Evolutionary conservation across 1,140 invertebrate genomes (phyloP).

Genomic region (Drosophila rhopaloa): DNA sequence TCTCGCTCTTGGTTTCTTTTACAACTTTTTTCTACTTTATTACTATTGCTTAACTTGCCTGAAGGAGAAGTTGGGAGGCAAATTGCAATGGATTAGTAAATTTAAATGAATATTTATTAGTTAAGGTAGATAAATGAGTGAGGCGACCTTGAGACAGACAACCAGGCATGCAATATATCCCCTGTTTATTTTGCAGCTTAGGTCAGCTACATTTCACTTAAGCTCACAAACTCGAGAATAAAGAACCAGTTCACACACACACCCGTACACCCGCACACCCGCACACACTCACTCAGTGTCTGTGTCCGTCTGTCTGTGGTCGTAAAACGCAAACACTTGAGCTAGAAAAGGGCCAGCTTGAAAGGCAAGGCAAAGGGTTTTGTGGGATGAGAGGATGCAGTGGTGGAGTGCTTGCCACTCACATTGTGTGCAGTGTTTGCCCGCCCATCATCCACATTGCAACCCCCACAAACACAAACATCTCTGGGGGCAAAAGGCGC

Average conservation of each 20-base stretch:
- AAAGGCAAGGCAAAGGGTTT: slow-evolving; percentile 47
- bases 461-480: slow-evolving; percentile 10
- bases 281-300: neutral
- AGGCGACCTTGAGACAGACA: slow-evolving; percentile 48
- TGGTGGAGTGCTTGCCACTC: slow-evolving; percentile 29
- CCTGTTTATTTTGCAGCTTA: slow-evolving; percentile 70
- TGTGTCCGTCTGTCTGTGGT: slow-evolving; percentile 53
- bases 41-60: slow-evolving; percentile 59
- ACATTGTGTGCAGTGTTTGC: slow-evolving; percentile 46
- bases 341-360: slow-evolving; percentile 61
- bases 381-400: neutral
- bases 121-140: slow-evolving; percentile 31
- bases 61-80: slow-evolving; percentile 70
- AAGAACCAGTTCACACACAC: slow-evolving; percentile 40
- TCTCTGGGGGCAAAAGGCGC: slow-evolving; percentile 13
- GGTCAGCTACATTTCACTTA: slow-evolving; percentile 80
- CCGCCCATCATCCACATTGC: slow-evolving; percentile 1
- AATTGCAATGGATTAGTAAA: slow-evolving; percentile 74
- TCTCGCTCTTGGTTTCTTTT: neutral
- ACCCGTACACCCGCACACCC: slow-evolving; percentile 32
- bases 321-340: slow-evolving; percentile 81
- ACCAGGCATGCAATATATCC: slow-evolving; percentile 8
- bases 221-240: slow-evolving; percentile 53
- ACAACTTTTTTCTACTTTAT: slow-evolving; percentile 6
- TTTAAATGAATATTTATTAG: slow-evolving; percentile 47